Conservation (phyloP, 1,140 invertebrate species). For the Brachionus manjavacas region DNA sequence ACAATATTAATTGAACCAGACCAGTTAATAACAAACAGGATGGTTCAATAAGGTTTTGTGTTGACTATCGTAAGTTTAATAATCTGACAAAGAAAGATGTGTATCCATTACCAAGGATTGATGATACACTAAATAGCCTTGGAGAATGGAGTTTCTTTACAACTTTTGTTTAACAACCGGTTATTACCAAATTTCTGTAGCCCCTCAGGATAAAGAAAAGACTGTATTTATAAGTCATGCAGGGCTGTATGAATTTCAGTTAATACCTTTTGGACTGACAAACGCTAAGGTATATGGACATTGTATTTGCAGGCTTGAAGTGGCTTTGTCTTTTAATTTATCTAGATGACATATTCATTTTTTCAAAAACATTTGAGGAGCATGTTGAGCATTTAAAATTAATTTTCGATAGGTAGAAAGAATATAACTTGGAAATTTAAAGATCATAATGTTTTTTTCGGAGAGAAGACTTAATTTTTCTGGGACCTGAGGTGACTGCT, state of each 20-base stretch:
- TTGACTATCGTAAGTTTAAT: background rate
- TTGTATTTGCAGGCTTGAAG: slow-evolving; percentile 28
- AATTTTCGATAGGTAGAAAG: background rate
- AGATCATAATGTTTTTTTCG: too few species aligned
- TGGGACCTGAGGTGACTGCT: slow-evolving; percentile 49
- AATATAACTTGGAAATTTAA: slow-evolving; percentile 49
- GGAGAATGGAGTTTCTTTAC: background rate
- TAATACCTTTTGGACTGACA: slow-evolving; percentile 48
- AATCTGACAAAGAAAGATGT: too few species aligned
- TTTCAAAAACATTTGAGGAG: too few species aligned
- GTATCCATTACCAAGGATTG: too few species aligned
- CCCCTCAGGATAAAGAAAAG: too few species aligned
- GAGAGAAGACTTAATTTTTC: slow-evolving; percentile 48
- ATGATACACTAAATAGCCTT: background rate
- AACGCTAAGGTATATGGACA: slow-evolving; percentile 51
- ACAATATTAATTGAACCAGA: background rate
- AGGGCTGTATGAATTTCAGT: background rate
- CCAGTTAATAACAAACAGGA: background rate
- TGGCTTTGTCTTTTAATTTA: background rate
- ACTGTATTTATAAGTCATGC: too few species aligned
- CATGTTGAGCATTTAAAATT: background rate
- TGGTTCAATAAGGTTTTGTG: background rate
- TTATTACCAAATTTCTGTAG: too few species aligned
- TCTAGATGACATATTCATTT: too few species aligned
- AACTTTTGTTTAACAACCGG: too few species aligned